A percentile compares a stretch with the other conserved stretches of the same genome.
These are phyloP conservation scores for Halocaridina rubra DNA, from an alignment of 2,888 invertebrate genomes.

Conservation along the genomic window DNA sequence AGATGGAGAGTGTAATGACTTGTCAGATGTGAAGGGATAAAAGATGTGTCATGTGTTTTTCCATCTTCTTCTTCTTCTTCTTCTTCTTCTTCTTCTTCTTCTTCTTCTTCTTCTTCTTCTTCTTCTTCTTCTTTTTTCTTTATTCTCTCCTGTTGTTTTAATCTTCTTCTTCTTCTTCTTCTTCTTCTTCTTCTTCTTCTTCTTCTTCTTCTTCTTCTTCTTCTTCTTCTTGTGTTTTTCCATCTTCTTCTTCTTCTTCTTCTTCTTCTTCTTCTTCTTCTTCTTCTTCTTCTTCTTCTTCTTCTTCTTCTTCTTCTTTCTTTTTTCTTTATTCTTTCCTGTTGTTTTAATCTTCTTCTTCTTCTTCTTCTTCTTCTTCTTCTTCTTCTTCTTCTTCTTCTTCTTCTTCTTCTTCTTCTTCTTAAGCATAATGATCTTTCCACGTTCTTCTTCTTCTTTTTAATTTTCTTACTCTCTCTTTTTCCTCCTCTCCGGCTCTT, in stretches of 20 bases:
- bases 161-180: background rate
- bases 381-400: background rate
- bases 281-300: background rate
- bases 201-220: background rate
- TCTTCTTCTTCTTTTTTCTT: background rate
- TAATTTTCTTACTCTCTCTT: background rate
- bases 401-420: background rate
- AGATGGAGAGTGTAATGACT: too few species aligned
- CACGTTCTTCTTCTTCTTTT: background rate
- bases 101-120: background rate
- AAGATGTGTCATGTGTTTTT: background rate
- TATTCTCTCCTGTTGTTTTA: background rate
- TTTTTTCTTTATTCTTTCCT: background rate
- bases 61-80: background rate
- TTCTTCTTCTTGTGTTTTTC: background rate
- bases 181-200: background rate
- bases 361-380: background rate
- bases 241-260: too few species aligned
- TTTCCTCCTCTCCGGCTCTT: background rate
- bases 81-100: background rate
- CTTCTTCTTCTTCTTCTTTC: background rate
- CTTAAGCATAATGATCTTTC: too few species aligned
- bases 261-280: background rate
- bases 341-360: background rate
- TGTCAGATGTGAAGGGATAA: too few species aligned